Percentiles rank a stretch among this genome's conserved stretches.
Conservation (phyloP, 2,797 vertebrate species). For the Siniperca obscura region DNA sequence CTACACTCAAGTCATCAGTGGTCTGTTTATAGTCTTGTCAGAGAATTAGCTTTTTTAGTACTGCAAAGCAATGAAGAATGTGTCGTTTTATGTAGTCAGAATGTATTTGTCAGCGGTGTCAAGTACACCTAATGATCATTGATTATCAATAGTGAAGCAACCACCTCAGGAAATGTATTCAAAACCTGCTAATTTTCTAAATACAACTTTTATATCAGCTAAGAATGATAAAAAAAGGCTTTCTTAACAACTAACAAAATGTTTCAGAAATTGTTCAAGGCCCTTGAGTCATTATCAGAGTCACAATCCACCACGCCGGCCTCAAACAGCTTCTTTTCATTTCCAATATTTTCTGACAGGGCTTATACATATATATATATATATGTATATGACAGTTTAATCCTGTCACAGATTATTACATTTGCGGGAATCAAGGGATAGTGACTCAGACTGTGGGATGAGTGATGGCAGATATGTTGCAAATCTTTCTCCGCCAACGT, state of each 20-base stretch:
- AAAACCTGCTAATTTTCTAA: neutral
- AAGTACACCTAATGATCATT: neutral
- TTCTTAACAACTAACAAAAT: constrained; percentile 2
- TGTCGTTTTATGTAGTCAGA: neutral
- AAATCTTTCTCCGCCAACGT: constrained; percentile 34
- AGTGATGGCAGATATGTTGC: constrained; percentile 33
- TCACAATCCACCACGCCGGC: constrained; percentile 12
- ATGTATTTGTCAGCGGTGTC: constrained; percentile 9
- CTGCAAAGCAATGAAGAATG: constrained; percentile 6
- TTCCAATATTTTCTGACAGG: constrained; percentile 46
- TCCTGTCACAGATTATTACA: constrained; percentile 60
- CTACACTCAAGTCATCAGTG: constrained; percentile 17
- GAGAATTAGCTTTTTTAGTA: constrained; percentile 1
- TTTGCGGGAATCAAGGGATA: constrained; percentile 26
- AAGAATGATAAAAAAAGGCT: neutral
- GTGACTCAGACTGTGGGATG: constrained; percentile 42
- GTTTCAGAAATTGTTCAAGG: constrained; percentile 28
- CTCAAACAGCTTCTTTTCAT: constrained; percentile 22
- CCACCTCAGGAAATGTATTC: neutral
- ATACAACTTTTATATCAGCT: neutral
- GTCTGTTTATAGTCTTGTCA: neutral
- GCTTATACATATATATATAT: constrained; percentile 27
- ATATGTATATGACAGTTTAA: constrained; percentile 52
- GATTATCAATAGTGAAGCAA: constrained; percentile 13
- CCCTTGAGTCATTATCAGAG: constrained; percentile 44